Percentiles rank a stretch among this genome's conserved stretches.
Evolutionary conservation across 2,113 vertebrate genomes (phyloP).

Genomic region (Sinocyclocheilus rhinocerous): DNA sequence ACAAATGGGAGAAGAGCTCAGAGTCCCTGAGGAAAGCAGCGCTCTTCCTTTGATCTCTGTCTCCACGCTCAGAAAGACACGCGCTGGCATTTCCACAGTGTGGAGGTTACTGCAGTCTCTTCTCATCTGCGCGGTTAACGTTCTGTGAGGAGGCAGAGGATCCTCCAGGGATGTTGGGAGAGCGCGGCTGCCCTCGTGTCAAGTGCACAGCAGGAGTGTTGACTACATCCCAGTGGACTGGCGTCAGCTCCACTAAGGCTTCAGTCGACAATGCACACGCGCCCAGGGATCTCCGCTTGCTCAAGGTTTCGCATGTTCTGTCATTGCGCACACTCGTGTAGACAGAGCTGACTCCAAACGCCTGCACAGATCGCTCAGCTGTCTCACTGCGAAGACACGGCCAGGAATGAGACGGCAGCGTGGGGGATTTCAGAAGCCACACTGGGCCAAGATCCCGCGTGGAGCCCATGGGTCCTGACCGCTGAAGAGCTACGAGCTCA

Average conservation of each 20-base stretch:
- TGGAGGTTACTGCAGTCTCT: slow-evolving; percentile 21
- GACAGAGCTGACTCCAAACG: slow-evolving; percentile 4
- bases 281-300: slow-evolving; percentile 1
- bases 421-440: neutral
- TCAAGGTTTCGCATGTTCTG: neutral
- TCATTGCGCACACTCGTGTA: neutral
- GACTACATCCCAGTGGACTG: slow-evolving; percentile 31
- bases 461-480: neutral
- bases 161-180: neutral
- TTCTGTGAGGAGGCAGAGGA: slow-evolving; percentile 1
- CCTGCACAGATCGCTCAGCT: neutral
- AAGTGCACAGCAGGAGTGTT: neutral
- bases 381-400: neutral
- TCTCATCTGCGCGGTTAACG: slow-evolving; percentile 12
- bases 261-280: neutral
- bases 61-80: neutral
- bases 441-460: too few relatives aligned
- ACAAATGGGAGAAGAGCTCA: neutral
- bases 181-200: neutral
- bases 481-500: neutral
- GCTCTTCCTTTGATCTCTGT: neutral
- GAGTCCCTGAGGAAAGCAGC: neutral
- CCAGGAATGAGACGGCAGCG: neutral
- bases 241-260: slow-evolving; percentile 8
- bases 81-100: neutral